Evolutionary conservation across 2,797 vertebrate genomes (phyloP).

Genomic region (Onychomys arenicola): DNA sequence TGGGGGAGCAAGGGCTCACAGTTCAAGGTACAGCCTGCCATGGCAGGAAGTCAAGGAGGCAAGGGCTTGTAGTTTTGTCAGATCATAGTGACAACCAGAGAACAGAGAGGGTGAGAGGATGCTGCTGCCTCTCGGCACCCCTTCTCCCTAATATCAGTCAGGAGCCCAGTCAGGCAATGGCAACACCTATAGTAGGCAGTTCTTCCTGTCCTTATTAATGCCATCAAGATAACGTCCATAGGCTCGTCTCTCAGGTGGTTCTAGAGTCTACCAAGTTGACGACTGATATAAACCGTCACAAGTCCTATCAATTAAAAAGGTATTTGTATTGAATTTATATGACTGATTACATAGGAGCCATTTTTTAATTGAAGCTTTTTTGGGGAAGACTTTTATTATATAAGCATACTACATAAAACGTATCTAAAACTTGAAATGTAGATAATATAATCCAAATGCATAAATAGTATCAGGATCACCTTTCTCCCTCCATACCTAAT

Average conservation of each 20-base stretch:
- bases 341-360: background rate
- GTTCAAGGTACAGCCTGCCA: background rate
- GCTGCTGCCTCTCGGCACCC: background rate
- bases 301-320: background rate
- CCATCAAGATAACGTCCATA: background rate
- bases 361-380: background rate
- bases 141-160: background rate
- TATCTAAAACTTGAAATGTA: background rate
- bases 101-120: no score
- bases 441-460: background rate
- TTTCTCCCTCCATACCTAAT: background rate
- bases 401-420: background rate
- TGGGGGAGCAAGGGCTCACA: background rate
- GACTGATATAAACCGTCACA: background rate
- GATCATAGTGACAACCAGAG: background rate
- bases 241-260: background rate
- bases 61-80: no score
- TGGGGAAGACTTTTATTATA: background rate
- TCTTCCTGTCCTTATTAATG: background rate
- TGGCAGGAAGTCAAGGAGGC: no score
- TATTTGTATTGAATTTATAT: background rate
- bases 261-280: background rate
- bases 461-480: background rate
- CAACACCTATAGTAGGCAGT: background rate
- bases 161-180: background rate